Percentiles rank a stretch among this genome's conserved stretches.
These are phyloP conservation scores for Rhodinocichla rosea DNA, from an alignment of 2,113 vertebrate genomes.

Conservation along the genomic window DNA sequence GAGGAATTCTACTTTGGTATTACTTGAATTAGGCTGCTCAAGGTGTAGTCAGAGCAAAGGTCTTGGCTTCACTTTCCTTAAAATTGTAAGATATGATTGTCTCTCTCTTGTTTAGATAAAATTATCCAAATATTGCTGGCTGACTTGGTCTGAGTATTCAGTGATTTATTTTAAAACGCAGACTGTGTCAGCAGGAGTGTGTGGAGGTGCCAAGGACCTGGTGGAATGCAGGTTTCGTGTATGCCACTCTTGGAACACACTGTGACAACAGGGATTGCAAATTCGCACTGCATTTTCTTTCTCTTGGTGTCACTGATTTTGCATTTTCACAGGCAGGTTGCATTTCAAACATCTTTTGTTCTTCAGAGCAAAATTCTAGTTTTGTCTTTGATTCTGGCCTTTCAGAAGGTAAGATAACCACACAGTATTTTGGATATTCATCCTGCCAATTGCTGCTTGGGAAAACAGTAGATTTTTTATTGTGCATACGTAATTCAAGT, in stretches of 20 bases:
- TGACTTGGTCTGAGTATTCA: not conserved
- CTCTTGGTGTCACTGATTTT: not conserved
- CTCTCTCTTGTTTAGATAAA: not conserved
- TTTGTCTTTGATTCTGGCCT: not conserved
- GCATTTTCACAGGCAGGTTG: not conserved
- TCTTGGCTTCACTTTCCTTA: not conserved
- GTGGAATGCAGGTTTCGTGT: fast-evolving
- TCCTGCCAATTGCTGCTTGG: not conserved
- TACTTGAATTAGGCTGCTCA: not conserved
- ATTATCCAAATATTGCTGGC: not conserved
- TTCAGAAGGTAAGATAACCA: not conserved
- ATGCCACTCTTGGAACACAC: fast-evolving
- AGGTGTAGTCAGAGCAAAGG: not conserved
- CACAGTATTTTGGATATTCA: not conserved
- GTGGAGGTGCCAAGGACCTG: not conserved
- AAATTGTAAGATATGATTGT: not conserved
- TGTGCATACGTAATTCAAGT: fast-evolving
- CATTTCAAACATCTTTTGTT: not conserved
- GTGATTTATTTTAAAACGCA: not conserved
- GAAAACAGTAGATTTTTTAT: fast-evolving
- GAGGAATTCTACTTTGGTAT: not conserved
- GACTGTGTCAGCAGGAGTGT: fast-evolving
- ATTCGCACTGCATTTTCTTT: not conserved
- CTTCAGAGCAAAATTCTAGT: not conserved
- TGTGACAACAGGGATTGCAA: not conserved